phyloP scores from a whole-genome alignment of 2,888 invertebrate species.

The Zygaena filipendulae region DNA sequence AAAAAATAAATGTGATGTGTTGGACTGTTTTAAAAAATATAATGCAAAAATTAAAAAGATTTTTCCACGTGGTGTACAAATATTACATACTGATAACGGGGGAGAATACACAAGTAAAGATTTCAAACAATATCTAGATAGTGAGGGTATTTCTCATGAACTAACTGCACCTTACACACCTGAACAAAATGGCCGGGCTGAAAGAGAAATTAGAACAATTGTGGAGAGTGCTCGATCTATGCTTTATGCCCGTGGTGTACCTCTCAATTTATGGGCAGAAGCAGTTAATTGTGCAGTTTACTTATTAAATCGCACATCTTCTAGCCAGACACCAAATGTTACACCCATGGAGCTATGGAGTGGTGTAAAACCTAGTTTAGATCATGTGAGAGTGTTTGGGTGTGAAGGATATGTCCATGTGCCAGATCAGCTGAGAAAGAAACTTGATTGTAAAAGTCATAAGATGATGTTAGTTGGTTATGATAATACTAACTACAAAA shows the following conservation, averaged over 20 bases:
- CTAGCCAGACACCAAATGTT: constrained; percentile 11
- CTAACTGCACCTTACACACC: constrained; percentile 8
- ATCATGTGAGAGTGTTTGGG: constrained; percentile 18
- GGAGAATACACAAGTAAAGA: constrained; percentile 2
- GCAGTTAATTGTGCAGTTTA: too few relatives aligned
- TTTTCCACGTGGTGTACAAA: too few relatives aligned
- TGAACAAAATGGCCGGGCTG: constrained; percentile 15
- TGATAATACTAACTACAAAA: constrained; percentile 23
- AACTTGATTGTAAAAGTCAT: constrained; percentile 9
- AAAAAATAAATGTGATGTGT: constrained; percentile 10
- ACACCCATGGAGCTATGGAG: constrained; percentile 22
- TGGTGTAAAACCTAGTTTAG: constrained; percentile 10
- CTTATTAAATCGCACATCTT: constrained; percentile 16
- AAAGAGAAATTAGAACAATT: constrained; percentile 16
- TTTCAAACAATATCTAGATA: constrained; percentile 4
- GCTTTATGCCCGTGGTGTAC: constrained; percentile 16
- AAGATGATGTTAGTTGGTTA: constrained; percentile 21
- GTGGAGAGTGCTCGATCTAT: constrained; percentile 15
- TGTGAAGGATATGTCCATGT: constrained; percentile 14
- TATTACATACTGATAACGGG: constrained; percentile 10
- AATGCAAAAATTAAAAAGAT: constrained; percentile 9
- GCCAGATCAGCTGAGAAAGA: constrained; percentile 13
- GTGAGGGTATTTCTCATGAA: constrained; percentile 9
- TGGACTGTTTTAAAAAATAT: constrained; percentile 7
- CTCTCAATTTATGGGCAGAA: constrained; percentile 14